Base-by-base conservation (phyloP, 2,113 vertebrate species). In the Anarhynchus alexandrinus region DNA sequence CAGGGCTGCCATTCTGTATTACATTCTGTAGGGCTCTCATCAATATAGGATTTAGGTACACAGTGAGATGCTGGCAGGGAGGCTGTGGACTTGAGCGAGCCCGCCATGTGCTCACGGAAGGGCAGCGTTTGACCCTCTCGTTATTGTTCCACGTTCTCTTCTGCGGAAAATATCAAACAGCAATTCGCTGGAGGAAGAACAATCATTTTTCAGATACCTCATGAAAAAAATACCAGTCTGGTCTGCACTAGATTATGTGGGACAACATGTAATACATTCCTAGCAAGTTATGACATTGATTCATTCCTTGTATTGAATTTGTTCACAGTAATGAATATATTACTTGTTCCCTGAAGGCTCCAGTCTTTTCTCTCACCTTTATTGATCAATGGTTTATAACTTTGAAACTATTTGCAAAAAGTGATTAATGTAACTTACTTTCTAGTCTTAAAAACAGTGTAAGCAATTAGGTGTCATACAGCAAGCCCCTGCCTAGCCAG, bases 321-420 rank as follows among this genome's bases (percentile, higher is more conserved):
- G 54, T 94, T 94, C 88, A 88, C 76, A 85, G 61, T 86, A 91
- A 97, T 86, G 67, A 95, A 96, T 77, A 30, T 32, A 78, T 92
- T 92, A 66, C 78, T 73, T 70, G 85, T 71, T 90, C 51, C 80
- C 80, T 4, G 10, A 79, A 94, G 87, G 91, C 54, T 49, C 23
- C 81, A 82, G 54, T 42, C 88, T 81, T 62, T 88, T 78, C 47
- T 57, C 70, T 94, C 91, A 92, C 76, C 69, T 92, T 95, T 94
- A 67, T 26, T 95, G 94, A 97, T 90, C 93, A 96, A 81, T 89
- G 70, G 47, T 55, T 96, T 94, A 73, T 72, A 97, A 96, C 78
- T 86, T 91, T 43, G 65, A 96, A 93, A 54, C 49, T 91, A 89
- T 82, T 83, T 86, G 32, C 83, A 93, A 87, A 88, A 86, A 70